These are phyloP conservation scores for Goniozus legneri DNA, from an alignment of 1,140 invertebrate species.

Conservation along the genomic window DNA sequence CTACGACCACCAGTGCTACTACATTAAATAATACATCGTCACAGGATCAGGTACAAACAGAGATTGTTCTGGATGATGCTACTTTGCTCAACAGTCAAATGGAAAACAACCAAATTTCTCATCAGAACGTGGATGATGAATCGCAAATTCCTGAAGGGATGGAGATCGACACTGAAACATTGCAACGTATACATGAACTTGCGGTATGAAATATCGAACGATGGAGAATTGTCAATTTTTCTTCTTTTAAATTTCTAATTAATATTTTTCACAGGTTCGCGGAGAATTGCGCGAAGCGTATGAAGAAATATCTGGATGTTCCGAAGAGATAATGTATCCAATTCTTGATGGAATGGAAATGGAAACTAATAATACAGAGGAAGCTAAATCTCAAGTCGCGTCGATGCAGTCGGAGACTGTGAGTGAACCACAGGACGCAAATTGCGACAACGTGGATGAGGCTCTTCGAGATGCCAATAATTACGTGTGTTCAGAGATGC, in stretches of 20 bases:
- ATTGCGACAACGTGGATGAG: conserved; percentile 43
- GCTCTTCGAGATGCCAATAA: conserved; percentile 52
- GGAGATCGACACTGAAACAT: conserved; percentile 50
- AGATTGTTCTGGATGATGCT: conserved; percentile 30
- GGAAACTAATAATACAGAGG: conserved; percentile 34
- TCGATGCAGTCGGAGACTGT: conserved; percentile 27
- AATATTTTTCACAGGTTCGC: conserved; percentile 31
- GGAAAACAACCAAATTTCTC: conserved; percentile 17
- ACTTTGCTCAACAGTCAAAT: conserved; percentile 23
- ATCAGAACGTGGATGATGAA: conserved; percentile 34
- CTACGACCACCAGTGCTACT: conserved; percentile 20
- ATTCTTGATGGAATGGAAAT: conserved; percentile 51
- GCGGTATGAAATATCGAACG: conserved; percentile 29
- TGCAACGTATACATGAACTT: conserved; percentile 50
- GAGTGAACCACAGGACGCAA: conserved; percentile 32
- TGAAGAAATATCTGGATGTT: conserved; percentile 49
- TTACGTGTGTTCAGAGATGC: conserved; percentile 53
- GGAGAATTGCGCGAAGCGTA: conserved; percentile 51
- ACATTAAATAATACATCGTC: conserved; percentile 25
- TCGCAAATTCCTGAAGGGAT: conserved; percentile 47
- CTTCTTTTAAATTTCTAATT: not conserved
- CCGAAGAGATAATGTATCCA: conserved; percentile 51
- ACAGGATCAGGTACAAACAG: conserved; percentile 23
- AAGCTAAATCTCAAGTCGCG: conserved; percentile 27
- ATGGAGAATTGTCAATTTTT: not conserved